Percentiles rank a stretch among this genome's conserved stretches.
phyloP scores from a whole-genome alignment of 2,888 invertebrate species.

The Synergus umbraculus region DNA sequence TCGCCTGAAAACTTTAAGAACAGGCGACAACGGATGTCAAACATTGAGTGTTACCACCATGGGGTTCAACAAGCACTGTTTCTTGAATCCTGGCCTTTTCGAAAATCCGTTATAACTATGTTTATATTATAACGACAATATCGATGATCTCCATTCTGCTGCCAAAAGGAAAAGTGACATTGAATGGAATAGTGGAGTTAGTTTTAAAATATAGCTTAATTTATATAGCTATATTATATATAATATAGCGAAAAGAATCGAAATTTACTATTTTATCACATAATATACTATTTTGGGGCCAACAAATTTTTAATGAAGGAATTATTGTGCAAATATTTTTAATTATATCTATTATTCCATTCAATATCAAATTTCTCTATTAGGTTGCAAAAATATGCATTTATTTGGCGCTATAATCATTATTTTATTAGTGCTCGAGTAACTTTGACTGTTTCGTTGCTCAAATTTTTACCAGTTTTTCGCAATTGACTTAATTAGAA shows the following conservation, averaged over 20 bases:
- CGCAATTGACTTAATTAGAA: background rate
- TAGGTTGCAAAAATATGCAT: background rate
- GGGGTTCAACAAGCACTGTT: conserved; percentile 71
- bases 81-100: conserved; percentile 72
- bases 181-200: background rate
- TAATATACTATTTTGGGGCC: too few relatives aligned
- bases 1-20: conserved; percentile 61
- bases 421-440: background rate
- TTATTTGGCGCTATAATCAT: background rate
- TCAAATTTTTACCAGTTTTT: background rate
- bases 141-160: background rate
- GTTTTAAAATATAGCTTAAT: background rate
- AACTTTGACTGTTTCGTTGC: background rate
- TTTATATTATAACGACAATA: background rate
- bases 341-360: background rate
- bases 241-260: too few relatives aligned
- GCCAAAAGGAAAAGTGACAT: background rate
- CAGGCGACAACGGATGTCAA: conserved; percentile 61
- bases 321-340: background rate
- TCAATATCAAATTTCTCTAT: background rate
- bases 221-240: too few relatives aligned
- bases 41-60: conserved; percentile 62
- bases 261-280: too few relatives aligned
- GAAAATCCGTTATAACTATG: conserved; percentile 48
- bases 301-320: too few relatives aligned